Base-by-base conservation (phyloP, 1,140 invertebrate genomes). In the Atopsyche davidsoni region DNA sequence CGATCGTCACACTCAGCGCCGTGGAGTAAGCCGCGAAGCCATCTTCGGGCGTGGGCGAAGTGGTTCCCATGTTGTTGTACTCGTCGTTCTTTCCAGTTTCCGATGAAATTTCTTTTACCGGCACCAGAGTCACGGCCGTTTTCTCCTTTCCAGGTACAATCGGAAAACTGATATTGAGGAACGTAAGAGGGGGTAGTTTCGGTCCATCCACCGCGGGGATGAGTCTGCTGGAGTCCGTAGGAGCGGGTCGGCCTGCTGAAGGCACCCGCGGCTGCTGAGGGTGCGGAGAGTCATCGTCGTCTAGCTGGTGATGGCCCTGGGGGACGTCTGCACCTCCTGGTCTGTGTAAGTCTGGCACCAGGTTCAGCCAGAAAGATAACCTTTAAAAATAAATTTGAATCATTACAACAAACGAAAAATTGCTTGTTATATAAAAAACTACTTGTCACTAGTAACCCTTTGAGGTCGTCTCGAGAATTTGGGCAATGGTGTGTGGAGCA, bases 311-410 rank as follows among this genome's bases (percentile, higher is more conserved):
- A 69, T 93, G 89, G 0, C 86, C 83, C 28, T 80, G 78, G 4
- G 87, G 88, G 14, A 91, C 87, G 62, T 89, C 89, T 54, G 89
- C 86, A 11, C 85, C 80, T 1, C 88, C 88, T 1, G 88, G 88
- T 61, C 86, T 82, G 62, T 98, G 93, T n/a, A 98, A 77, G 65
- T 95, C 92, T 2, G 95, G 95, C 31, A 98, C 89, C 14, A 98
- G 75, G 61, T 95, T 91, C 22, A 94, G 67, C 96, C 96, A 98
- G 67, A 98, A 94, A 1, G 92, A 96, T n/a, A 97, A 74, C 42
- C 90, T 83, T 65, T 75, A 45, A 34, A 64, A 52, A 62, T n/a
- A n/a, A n/a, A n/a, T n/a, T n/a, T n/a, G n/a, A n/a, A n/a, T n/a
- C n/a, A n/a, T n/a, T n/a, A 64, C 58, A 31, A 47, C 40, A 21